phyloP scores from a whole-genome alignment of 2,113 vertebrate genomes.

The Struthidea cinerea region DNA sequence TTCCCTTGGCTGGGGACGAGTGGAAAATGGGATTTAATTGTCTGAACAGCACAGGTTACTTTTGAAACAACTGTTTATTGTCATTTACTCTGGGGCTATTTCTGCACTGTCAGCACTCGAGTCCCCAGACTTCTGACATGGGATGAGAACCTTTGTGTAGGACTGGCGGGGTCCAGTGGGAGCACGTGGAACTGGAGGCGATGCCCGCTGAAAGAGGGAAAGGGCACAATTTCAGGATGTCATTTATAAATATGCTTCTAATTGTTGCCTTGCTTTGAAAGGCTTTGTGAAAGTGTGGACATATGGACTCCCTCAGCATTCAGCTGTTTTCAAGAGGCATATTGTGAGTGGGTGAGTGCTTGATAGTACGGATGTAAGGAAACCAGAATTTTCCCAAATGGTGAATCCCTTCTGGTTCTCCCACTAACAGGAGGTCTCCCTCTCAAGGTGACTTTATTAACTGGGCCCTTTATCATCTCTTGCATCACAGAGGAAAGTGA shows the following conservation, averaged over 20 bases:
- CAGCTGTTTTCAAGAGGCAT: constrained; percentile 17
- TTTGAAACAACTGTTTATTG: background rate
- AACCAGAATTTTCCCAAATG: constrained; percentile 66
- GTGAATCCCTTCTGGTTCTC: constrained; percentile 75
- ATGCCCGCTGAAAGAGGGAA: background rate
- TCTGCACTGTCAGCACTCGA: background rate
- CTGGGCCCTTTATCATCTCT: constrained; percentile 79
- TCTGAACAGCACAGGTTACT: background rate
- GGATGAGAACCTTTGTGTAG: background rate
- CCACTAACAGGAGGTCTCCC: constrained; percentile 70
- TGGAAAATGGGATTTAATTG: background rate
- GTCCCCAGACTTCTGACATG: background rate
- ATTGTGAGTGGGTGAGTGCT: constrained; percentile 55
- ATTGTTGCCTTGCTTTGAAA: background rate
- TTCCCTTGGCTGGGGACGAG: background rate
- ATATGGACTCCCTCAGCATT: background rate
- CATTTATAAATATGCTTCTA: background rate
- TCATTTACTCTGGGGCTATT: background rate
- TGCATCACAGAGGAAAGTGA: constrained; percentile 74
- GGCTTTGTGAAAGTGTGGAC: background rate
- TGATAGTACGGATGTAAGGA: constrained; percentile 73
- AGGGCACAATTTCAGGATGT: background rate
- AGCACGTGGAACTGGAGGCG: background rate
- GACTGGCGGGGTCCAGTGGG: fast-evolving
- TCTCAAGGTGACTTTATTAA: constrained; percentile 87